Conservation (phyloP, 2,113 vertebrate genomes). For the Strigops habroptila region DNA sequence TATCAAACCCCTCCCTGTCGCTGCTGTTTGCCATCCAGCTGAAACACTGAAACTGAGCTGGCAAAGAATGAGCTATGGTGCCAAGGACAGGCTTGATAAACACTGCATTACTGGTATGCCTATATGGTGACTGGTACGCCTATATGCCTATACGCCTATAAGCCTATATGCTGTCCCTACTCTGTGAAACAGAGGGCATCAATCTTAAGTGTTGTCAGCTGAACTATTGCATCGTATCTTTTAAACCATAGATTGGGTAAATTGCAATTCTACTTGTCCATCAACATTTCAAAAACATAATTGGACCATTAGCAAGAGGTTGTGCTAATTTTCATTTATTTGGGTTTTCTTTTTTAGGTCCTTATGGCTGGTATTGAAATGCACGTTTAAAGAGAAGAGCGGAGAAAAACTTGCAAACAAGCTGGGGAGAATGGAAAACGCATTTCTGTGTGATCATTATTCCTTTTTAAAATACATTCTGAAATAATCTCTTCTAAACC, state of each 20-base stretch:
- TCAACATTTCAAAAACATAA: conserved; percentile 8
- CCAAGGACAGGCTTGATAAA: not conserved
- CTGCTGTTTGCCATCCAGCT: not conserved
- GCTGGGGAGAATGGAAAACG: not conserved
- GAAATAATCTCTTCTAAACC: not conserved
- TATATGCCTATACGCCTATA: too few species aligned
- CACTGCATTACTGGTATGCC: not conserved
- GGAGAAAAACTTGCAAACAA: not conserved
- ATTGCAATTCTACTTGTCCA: not conserved
- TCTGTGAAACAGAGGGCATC: not conserved
- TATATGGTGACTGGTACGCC: not conserved
- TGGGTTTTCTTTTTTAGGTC: not conserved
- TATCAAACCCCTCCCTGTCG: not conserved
- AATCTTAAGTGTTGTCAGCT: not conserved
- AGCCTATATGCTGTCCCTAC: not conserved
- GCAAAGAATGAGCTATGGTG: not conserved
- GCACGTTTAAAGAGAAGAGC: not conserved
- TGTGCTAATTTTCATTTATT: not conserved
- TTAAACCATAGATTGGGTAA: not conserved
- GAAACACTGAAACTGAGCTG: not conserved
- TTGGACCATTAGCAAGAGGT: not conserved
- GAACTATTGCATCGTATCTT: not conserved
- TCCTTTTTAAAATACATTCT: not conserved
- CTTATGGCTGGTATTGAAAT: not conserved
- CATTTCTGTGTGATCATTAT: not conserved